Evolutionary conservation across 1,140 invertebrate species (phyloP), one percentile per base, ranked within the genome.

Genomic region (Physella acuta): DNA sequence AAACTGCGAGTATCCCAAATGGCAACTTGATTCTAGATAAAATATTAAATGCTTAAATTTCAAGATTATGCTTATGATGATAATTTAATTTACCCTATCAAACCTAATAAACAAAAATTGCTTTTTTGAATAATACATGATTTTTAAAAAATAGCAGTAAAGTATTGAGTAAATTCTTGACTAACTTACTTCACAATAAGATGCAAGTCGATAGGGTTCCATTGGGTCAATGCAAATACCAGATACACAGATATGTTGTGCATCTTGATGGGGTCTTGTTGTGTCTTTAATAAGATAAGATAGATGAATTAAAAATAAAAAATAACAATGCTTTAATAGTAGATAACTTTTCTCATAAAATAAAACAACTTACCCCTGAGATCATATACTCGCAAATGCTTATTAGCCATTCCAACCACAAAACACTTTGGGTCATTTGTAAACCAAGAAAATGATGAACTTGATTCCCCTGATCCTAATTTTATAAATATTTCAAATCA

Each of bases 1-100:
- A 96, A 93, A 76, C 90, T 91, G 62, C 94, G 85, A 36, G 91
- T 89, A 85, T 97, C 94, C 94, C 94, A 97, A 55, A 97, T 88
- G 56, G 88, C 89, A 56, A 85, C 79, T 63, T 78, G 77, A 69
- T 76, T 78, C 82, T 86, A 33, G n/a, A n/a, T n/a, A n/a, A n/a
- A n/a, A n/a, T n/a, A n/a, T n/a, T n/a, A n/a, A n/a, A n/a, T n/a
- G n/a, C n/a, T n/a, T n/a, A n/a, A n/a, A n/a, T n/a, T n/a, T n/a
- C n/a, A n/a, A n/a, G n/a, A n/a, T n/a, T n/a, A n/a, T n/a, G n/a
- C n/a, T n/a, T n/a, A n/a, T n/a, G n/a, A n/a, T n/a, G n/a, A n/a
- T n/a, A n/a, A n/a, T n/a, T n/a, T n/a, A n/a, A n/a, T n/a, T n/a
- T n/a, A n/a, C n/a, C n/a, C n/a, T n/a, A n/a, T n/a, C n/a, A n/a